Evolutionary conservation across 23 tunicate species (phyloP), one percentile per base, ranked within the genome.

Genomic region (Phallusia fumigata): DNA sequence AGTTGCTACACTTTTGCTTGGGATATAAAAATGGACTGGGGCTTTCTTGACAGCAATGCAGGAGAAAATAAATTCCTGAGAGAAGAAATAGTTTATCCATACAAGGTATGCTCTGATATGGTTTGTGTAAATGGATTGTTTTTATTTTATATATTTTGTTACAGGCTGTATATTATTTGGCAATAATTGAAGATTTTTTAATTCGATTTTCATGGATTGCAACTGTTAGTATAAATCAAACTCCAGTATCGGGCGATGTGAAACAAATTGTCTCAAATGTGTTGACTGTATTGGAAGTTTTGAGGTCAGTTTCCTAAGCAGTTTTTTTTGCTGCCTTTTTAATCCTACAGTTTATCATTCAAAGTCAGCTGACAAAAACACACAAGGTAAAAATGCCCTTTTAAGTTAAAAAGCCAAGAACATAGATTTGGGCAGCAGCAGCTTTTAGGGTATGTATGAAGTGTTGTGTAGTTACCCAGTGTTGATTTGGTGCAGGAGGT

Each of bases 21-120:
- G 99, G 99, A 96, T 76, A 87, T 96, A 34, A 96, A 96, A 76
- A 96, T 96, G 99, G 99, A 96, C 77, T 96, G 99, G 99, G 99
- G 99, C 30, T 91, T 96, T 74, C 73, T 96, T 18, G 99, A 96
- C 76, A 82, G 82, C 35, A 91, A 87, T 73, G 96, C 93, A n/a
- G 96, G 94, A 11, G 98, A 94, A 75, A 94, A 94, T 65, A 85
- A 85, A 52, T 94, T 85, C 74, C 34, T 94, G 53, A 73, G 98
- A 31, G 98, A 94, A 64, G 98, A 94, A 73, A 89, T 94, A 22
- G 94, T 94, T 32, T 94, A 94, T 83, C 88, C 93, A 32, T 79
- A 94, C 45, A 94, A 86, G 84, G 94, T 84, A 58, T 6, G 28
- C 8, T 21, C 69, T 6, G 16, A 3, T 11, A 58, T 58, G 13